These are phyloP conservation scores for Oreamnos americanus DNA, from an alignment of 2,113 vertebrate genomes.

Conservation along the genomic window DNA sequence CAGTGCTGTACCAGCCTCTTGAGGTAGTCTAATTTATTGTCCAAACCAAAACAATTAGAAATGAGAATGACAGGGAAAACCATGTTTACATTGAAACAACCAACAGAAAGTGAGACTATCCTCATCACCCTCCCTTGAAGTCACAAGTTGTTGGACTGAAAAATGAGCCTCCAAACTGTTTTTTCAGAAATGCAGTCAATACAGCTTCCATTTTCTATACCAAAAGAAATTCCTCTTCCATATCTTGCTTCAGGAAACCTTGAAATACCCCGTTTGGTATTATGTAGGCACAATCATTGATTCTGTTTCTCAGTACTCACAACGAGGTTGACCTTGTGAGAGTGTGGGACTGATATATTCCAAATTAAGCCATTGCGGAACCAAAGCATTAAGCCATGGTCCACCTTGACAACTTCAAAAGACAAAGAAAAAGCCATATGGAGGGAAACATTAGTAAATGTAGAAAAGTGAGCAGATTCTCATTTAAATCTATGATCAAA, in stretches of 20 bases:
- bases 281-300: conserved; percentile 88
- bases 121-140: conserved; percentile 81
- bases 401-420: conserved; percentile 91
- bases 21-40: background rate
- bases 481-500: conserved; percentile 84
- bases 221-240: conserved; percentile 73
- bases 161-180: conserved; percentile 92
- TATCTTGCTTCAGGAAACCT: conserved; percentile 85
- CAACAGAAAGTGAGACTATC: background rate
- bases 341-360: conserved; percentile 81
- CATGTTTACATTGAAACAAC: background rate
- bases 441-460: conserved; percentile 77
- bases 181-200: conserved; percentile 87
- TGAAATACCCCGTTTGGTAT: conserved; percentile 87
- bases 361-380: background rate
- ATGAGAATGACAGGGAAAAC: background rate
- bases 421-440: conserved; percentile 82
- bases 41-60: background rate
- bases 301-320: conserved; percentile 79
- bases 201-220: conserved; percentile 80
- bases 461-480: conserved; percentile 80
- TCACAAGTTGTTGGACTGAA: conserved; percentile 85
- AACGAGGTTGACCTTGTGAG: conserved; percentile 78
- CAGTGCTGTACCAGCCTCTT: conserved; percentile 85
- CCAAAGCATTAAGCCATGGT: conserved; percentile 88